phyloP scores from a whole-genome alignment of 2,888 invertebrate genomes.

The Lithodes maja region DNA sequence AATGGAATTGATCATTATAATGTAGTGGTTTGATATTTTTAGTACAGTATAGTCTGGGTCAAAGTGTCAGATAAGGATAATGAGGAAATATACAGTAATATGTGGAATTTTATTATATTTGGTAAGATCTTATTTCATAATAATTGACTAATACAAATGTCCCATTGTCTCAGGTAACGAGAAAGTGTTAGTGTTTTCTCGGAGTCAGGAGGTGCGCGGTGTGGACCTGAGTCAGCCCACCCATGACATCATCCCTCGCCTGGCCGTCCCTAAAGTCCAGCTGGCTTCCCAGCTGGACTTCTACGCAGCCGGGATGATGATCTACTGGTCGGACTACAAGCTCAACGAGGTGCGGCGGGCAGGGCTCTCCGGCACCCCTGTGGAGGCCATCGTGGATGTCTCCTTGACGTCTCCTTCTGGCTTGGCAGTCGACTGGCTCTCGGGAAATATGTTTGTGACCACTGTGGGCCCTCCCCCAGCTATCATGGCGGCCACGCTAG shows the following conservation, averaged over 20 bases:
- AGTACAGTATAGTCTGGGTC: not conserved
- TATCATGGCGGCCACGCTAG: conserved; percentile 83
- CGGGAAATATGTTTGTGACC: conserved; percentile 84
- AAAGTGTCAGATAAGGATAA: no score
- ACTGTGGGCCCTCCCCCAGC: conserved; percentile 77
- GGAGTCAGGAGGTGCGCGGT: conserved; percentile 86
- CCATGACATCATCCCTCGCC: conserved; percentile 77
- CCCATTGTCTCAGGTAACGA: conserved; percentile 80
- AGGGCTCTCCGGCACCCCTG: conserved; percentile 81
- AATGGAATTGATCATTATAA: no score
- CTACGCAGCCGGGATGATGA: conserved; percentile 80
- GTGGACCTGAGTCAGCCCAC: conserved; percentile 79
- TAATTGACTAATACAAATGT: not conserved
- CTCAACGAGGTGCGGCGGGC: conserved; percentile 82
- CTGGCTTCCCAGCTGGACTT: conserved; percentile 84
- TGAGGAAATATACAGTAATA: no score
- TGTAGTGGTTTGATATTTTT: no score
- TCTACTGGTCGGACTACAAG: conserved; percentile 87
- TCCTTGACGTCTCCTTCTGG: conserved; percentile 80
- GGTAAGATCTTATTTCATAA: conserved; percentile 55
- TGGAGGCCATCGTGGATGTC: conserved; percentile 80
- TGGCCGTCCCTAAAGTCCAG: conserved; percentile 83
- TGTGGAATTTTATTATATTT: not conserved
- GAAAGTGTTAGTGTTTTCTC: conserved; percentile 85
- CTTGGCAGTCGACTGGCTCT: conserved; percentile 89